Evolutionary conservation across 2,888 invertebrate species (phyloP).

Genomic region (Portevinia maculata): DNA sequence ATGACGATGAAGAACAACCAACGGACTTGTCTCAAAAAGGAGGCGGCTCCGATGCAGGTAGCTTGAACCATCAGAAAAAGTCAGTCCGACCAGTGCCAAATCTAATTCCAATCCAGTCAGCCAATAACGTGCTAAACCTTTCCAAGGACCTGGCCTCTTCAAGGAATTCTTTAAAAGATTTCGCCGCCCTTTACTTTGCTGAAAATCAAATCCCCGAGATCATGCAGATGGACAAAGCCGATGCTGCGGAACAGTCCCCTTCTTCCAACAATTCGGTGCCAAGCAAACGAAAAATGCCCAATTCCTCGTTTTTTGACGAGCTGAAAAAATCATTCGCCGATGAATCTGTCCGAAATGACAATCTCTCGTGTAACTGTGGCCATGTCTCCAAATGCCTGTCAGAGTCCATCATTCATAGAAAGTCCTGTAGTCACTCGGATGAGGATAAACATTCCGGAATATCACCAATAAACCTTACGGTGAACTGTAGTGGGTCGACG

Average conservation of each 20-base stretch:
- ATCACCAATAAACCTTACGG: slow-evolving; percentile 83
- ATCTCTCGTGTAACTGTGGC: slow-evolving; percentile 88
- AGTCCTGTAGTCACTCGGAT: slow-evolving; percentile 84
- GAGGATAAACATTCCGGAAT: slow-evolving; percentile 78
- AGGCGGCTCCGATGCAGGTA: slow-evolving; percentile 79
- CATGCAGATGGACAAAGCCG: slow-evolving; percentile 77
- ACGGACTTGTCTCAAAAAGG: slow-evolving; percentile 82
- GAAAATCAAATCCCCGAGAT: slow-evolving; percentile 78
- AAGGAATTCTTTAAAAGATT: slow-evolving; percentile 84
- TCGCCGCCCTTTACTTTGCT: slow-evolving; percentile 83
- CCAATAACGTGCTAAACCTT: slow-evolving; percentile 80
- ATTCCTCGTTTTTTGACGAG: slow-evolving; percentile 92
- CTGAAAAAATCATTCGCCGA: slow-evolving; percentile 89
- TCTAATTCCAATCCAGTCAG: slow-evolving; percentile 87
- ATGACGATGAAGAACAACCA: slow-evolving; percentile 79
- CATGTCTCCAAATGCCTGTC: slow-evolving; percentile 91
- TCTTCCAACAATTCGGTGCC: slow-evolving; percentile 77
- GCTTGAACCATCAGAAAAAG: slow-evolving; percentile 78
- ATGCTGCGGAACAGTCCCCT: slow-evolving; percentile 78
- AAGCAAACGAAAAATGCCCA: slow-evolving; percentile 82
- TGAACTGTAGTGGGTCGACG: slow-evolving; percentile 85
- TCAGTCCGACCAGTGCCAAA: slow-evolving; percentile 88
- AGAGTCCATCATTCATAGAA: slow-evolving; percentile 91
- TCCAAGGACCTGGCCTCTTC: slow-evolving; percentile 80
- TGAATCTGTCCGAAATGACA: slow-evolving; percentile 86